These are phyloP conservation scores for Atopsyche davidsoni DNA, from an alignment of 1,140 invertebrate species.

Conservation along the genomic window DNA sequence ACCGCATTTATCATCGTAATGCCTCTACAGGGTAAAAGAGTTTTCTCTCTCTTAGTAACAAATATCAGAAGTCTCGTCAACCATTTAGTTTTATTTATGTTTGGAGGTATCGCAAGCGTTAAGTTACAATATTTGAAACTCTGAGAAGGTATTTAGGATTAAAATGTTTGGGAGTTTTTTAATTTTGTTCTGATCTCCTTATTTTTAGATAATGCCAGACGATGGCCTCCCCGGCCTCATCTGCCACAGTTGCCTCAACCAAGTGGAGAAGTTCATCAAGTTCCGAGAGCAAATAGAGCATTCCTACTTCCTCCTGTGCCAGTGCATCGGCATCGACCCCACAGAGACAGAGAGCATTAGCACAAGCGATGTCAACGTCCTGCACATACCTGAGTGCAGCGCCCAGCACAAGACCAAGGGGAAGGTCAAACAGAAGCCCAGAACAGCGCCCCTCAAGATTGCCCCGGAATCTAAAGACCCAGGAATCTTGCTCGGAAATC, in stretches of 20 bases:
- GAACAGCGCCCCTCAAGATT: no score
- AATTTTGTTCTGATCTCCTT: not conserved
- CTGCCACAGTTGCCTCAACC: conserved; percentile 8
- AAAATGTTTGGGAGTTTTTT: not conserved
- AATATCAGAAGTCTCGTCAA: no score
- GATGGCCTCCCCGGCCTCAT: conserved; percentile 16
- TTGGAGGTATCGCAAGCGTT: no score
- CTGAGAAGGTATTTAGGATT: no score
- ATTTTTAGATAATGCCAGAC: conserved; percentile 18
- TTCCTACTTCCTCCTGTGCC: conserved; percentile 12
- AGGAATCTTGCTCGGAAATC: no score
- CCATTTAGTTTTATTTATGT: no score
- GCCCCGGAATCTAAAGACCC: no score
- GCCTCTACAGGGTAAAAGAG: no score
- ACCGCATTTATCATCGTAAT: no score
- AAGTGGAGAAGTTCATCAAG: conserved; percentile 19
- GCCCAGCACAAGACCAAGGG: not conserved
- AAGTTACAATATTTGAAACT: no score
- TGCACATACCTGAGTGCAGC: not conserved
- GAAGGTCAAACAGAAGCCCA: not conserved
- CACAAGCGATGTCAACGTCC: no score
- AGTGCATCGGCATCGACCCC: conserved; percentile 15
- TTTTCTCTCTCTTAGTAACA: no score
- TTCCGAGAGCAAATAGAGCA: conserved; percentile 20
- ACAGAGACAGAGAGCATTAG: conserved; percentile 12